Base-by-base conservation (phyloP, 2,888 invertebrate species). In the Phorcus lineatus region DNA sequence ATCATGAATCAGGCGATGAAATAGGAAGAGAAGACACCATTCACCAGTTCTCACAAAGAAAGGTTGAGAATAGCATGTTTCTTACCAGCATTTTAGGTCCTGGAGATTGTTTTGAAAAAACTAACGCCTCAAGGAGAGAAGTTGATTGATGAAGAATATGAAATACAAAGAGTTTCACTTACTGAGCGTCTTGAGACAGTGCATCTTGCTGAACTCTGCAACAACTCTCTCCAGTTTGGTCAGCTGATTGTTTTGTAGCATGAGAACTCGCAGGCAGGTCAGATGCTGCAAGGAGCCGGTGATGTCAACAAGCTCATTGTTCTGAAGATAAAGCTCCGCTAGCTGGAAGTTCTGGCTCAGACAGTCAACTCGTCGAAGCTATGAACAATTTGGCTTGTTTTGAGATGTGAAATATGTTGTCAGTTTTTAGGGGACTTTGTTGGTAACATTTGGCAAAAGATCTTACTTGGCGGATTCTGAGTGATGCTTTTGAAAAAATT, bases 201-300 rank as follows among this genome's bases (percentile, higher is more conserved):
- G 89, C 91, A 92, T 92, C 67, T 89, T 89, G 22, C 85, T 83
- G 78, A 92, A 88, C 80, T 92, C 92, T 22, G 84, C 83, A 47
- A 90, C 85, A 31, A 91, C 88, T 62, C 80, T 83, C 28, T 91
- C 90, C 9, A 92, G 88, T 78, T 91, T 89, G 36, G 90, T 89
- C 22, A 92, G 88, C 80, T 92, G 91, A 78, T 92, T 92, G 84
- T 91, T 91, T 57, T 92, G 91, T 17, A 92, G 85, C 86, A 90
- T 88, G 31, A 92, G 88, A 13, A 89, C 86, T 77, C 87, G 77
- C 4, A 92, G 85, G 80, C 87, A 88, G 0, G 90, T 91, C 11
- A 92, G 83, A 67, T 92, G 91, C 11, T 84, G 83, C 24, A 92
- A 78, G 9, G 88, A 85, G 0, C 91, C 91, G 17, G 79, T 83